Base-by-base conservation (phyloP, 2,797 vertebrate genomes). In the Natrix natrix region DNA sequence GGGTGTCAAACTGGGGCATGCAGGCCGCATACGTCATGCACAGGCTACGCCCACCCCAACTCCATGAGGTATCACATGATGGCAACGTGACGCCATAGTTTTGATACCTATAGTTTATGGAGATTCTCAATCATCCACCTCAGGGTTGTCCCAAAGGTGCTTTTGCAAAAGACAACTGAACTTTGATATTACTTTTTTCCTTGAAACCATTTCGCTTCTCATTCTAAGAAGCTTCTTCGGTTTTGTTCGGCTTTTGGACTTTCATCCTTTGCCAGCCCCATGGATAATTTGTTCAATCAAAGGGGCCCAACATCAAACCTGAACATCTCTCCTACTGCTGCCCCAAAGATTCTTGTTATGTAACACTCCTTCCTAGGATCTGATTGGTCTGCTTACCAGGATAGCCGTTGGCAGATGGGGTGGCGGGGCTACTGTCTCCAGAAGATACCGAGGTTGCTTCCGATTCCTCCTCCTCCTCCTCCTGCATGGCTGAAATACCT, bases 381-480 rank as follows among this genome's bases (percentile, higher is more conserved):
- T 55, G 12, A 52, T n/a, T 14, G 4, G 8, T 87, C 54, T 5
- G 1, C 20, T 28, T 92, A 94, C 93, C 93, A 91, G 93, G 92
- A 17, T 91, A 91, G 37, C 93, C 92, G 52, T 94, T 92, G 37
- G 92, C 92, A 14, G 93, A 89, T 12, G 93, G 93, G 4, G 93
- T 89, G 0, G 59, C 22, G 3, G 93, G 90, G 28, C 87, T 56
- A 48, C 93, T 94, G 54, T 91, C 87, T 69, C 93, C 93, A 2
- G 93, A 94, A 37, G 93, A 94, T 26, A 94, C 93, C 0, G 93
- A 94, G 37, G 93, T 94, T 17, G 92, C 87, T 92, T 92, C 93
- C 10, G 93, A 94, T 48, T 63, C 93, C 5, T 91, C 93, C 16
- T 94, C 93, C 7, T 94, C 93, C 7, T 94, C 93, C 10, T 93